Percentiles rank a stretch among this genome's conserved stretches.
These are phyloP conservation scores for Epinephelus cyanopodus DNA, from an alignment of 2,113 vertebrate species.

Conservation along the genomic window DNA sequence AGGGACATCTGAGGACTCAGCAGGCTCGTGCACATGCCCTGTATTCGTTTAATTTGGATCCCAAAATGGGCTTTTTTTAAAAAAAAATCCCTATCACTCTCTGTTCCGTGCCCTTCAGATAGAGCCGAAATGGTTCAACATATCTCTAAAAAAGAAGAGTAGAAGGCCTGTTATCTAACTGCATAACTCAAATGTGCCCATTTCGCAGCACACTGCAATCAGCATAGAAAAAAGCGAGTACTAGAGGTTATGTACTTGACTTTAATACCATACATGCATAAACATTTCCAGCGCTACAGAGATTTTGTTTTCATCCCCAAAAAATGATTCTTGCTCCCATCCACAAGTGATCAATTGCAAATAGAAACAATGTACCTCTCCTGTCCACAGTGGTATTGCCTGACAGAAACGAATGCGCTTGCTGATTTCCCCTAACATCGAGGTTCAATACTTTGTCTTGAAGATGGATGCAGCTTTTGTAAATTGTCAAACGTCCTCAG, in stretches of 20 bases:
- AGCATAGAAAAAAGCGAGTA: background rate
- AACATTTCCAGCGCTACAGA: background rate
- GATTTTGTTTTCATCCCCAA: slow-evolving; percentile 9
- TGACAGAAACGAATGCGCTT: slow-evolving; percentile 75
- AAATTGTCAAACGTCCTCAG: slow-evolving; percentile 68
- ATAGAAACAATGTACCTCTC: slow-evolving; percentile 61
- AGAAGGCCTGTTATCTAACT: slow-evolving; percentile 7
- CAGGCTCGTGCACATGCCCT: slow-evolving; percentile 16
- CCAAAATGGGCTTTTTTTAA: background rate
- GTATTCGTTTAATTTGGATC: slow-evolving; percentile 40
- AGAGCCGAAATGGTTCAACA: slow-evolving; percentile 26
- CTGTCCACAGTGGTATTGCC: slow-evolving; percentile 51
- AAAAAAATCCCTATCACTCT: slow-evolving; percentile 1
- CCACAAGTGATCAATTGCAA: slow-evolving; percentile 71
- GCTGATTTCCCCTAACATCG: slow-evolving; percentile 61
- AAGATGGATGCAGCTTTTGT: slow-evolving; percentile 78
- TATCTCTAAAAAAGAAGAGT: slow-evolving; percentile 6
- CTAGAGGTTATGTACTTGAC: slow-evolving; percentile 5
- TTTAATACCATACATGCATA: slow-evolving; percentile 6
- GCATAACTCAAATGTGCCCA: slow-evolving; percentile 17
- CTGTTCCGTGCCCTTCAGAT: slow-evolving; percentile 44
- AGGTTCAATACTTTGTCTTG: slow-evolving; percentile 73
- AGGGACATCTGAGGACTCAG: slow-evolving; percentile 25
- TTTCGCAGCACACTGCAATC: background rate
- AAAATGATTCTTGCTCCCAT: slow-evolving; percentile 54